phyloP scores from a whole-genome alignment of 2,888 invertebrate genomes.

The Penaeus monodon region DNA sequence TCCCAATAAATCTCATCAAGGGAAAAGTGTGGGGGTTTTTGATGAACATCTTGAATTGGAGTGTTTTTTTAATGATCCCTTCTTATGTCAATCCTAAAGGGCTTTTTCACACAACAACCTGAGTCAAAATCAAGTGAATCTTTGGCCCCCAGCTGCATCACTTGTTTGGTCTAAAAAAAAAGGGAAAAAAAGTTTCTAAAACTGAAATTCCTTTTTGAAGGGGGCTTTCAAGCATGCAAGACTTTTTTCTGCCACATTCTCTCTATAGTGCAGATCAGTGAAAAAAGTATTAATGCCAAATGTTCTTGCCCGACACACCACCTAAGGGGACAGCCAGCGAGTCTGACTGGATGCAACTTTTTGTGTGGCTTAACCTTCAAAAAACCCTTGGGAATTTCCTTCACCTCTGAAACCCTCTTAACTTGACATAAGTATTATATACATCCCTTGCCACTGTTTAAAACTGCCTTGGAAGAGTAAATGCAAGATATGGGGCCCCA shows the following conservation, averaged over 20 bases:
- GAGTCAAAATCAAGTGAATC: not conserved
- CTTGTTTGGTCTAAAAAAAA: conserved; percentile 45
- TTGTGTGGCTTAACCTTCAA: conserved; percentile 1
- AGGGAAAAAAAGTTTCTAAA: conserved; percentile 48
- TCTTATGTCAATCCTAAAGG: no score
- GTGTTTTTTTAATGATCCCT: no score
- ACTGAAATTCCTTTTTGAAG: conserved; percentile 32
- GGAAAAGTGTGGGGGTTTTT: no score
- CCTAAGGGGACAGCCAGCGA: not conserved
- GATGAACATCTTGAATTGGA: no score
- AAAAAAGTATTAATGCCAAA: conserved; percentile 62
- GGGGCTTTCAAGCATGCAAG: conserved; percentile 61
- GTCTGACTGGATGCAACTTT: conserved; percentile 12
- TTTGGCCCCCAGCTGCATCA: conserved; percentile 49
- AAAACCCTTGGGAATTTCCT: conserved; percentile 18
- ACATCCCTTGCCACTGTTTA: no score
- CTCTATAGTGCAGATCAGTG: conserved; percentile 39
- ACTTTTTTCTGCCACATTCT: conserved; percentile 57
- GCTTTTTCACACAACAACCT: not conserved
- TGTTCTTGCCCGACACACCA: no score
- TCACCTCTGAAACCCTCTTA: conserved; percentile 66
- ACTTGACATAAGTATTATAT: no score
- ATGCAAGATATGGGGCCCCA: conserved; percentile 67
- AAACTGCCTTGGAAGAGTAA: conserved; percentile 67
- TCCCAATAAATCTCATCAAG: conserved; percentile 12